Evolutionary conservation across 2,113 vertebrate species (phyloP).

Genomic region (Piaya cayana): DNA sequence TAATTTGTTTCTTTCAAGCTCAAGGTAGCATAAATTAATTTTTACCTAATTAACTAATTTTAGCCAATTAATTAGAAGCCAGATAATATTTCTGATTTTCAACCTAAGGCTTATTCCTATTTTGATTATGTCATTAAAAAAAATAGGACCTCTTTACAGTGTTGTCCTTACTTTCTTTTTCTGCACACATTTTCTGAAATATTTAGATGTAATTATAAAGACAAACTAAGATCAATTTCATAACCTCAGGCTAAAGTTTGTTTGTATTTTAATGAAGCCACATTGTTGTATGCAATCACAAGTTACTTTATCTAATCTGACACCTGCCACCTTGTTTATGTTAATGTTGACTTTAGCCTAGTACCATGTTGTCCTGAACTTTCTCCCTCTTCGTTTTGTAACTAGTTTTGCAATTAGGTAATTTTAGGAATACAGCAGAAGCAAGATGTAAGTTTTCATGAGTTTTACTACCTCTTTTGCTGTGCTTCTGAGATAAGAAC

Average conservation of each 20-base stretch:
- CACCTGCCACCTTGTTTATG: slow-evolving; percentile 35
- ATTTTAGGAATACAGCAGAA: not conserved
- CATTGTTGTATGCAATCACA: not conserved
- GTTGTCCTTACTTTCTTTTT: not conserved
- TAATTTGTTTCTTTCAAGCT: not conserved
- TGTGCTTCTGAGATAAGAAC: not conserved
- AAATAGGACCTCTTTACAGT: not conserved
- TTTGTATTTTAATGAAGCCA: slow-evolving; percentile 36
- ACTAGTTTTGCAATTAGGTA: not conserved
- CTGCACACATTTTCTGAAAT: not conserved
- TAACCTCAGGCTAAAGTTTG: slow-evolving; percentile 27
- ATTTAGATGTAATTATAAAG: slow-evolving; percentile 4
- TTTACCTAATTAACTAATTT: not conserved
- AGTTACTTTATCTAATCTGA: slow-evolving; percentile 20
- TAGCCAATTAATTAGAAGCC: not conserved
- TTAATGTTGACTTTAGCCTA: not conserved
- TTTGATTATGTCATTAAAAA: not conserved
- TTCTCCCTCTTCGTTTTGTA: not conserved
- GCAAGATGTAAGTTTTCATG: not conserved
- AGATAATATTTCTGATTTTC: not conserved
- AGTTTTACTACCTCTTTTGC: not conserved
- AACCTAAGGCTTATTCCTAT: not conserved
- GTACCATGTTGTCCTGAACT: not conserved
- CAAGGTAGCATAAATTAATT: not conserved
- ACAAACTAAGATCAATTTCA: slow-evolving; percentile 12